These are phyloP conservation scores for Cyanocitta stelleri DNA, from an alignment of 2,113 vertebrate species.

Conservation along the genomic window DNA sequence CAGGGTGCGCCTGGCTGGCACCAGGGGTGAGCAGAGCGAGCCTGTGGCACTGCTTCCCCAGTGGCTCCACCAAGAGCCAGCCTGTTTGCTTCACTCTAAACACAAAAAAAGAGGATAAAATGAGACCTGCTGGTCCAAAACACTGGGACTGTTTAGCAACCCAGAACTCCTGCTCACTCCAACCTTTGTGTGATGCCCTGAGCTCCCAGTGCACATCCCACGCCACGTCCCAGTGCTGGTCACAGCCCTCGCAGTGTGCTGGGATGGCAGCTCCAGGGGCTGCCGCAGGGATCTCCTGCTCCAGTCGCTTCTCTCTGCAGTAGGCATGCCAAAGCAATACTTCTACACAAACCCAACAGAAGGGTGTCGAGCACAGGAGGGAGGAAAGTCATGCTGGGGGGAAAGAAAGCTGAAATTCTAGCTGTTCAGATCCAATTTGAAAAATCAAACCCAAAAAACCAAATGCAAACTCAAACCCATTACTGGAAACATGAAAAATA, in stretches of 20 bases:
- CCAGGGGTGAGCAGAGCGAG: background rate
- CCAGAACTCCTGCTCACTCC: background rate
- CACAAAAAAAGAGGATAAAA: background rate
- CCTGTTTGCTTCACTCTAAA: background rate
- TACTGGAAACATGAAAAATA: background rate
- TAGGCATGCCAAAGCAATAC: background rate
- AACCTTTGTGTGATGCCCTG: background rate
- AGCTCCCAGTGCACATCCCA: background rate
- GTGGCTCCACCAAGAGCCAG: background rate
- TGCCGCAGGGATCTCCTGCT: background rate
- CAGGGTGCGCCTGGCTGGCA: background rate
- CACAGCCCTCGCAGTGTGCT: background rate
- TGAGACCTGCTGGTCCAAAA: background rate
- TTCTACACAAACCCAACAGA: background rate
- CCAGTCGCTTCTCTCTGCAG: background rate
- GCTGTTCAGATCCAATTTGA: background rate
- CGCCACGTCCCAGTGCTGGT: background rate
- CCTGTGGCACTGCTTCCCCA: background rate
- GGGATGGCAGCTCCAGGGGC: background rate
- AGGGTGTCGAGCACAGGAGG: background rate
- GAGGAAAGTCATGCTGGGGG: background rate
- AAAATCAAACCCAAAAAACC: background rate
- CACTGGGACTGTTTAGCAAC: background rate
- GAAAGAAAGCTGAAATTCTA: background rate
- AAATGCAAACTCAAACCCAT: background rate